Conservation (phyloP, 2,888 invertebrate species). For the Omphaloscelis lunosa region DNA sequence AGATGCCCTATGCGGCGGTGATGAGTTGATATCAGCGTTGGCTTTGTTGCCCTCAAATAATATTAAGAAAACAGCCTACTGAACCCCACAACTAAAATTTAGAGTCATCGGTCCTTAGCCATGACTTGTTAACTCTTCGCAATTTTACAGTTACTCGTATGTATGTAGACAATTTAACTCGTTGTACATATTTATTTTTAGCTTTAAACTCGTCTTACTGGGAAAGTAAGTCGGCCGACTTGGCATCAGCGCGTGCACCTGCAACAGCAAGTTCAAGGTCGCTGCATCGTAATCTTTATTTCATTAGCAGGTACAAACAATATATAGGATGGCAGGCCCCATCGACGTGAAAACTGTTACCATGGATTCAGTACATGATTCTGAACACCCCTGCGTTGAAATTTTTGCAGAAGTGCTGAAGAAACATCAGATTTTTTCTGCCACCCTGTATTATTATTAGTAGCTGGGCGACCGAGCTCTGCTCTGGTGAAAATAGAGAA, state of each 20-base stretch:
- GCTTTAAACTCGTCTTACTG: slow-evolving; percentile 27
- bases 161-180: slow-evolving; percentile 15
- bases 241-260: slow-evolving; percentile 50
- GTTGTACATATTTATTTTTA: slow-evolving; percentile 35
- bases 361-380: no score
- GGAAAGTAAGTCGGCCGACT: slow-evolving; percentile 48
- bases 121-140: background rate
- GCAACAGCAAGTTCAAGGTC: slow-evolving; percentile 59
- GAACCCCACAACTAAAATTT: background rate
- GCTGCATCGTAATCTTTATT: slow-evolving; percentile 31
- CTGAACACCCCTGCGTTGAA: no score
- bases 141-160: slow-evolving; percentile 22
- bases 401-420: no score
- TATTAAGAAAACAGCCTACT: background rate
- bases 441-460: no score
- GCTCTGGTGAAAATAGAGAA: no score
- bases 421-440: no score
- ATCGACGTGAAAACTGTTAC: no score
- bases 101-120: no score
- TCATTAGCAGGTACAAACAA: background rate
- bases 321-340: no score
- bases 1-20: background rate
- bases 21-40: background rate
- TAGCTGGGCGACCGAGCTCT: no score
- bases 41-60: background rate